Conservation (phyloP, 2,113 vertebrate genomes). For the Osmerus mordax region DNA sequence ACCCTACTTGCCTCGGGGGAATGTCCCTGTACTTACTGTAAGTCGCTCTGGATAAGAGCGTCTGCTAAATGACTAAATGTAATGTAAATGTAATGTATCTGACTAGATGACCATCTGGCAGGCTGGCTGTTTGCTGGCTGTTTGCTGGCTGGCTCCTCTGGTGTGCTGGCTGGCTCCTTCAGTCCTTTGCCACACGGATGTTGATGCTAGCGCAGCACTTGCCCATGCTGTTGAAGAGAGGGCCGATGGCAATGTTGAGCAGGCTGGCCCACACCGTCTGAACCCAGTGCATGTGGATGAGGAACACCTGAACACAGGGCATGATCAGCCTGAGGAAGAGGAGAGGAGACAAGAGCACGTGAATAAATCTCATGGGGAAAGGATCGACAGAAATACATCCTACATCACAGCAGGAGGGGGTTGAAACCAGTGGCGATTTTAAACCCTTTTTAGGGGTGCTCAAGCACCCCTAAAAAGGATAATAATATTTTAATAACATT, state of each 20-base stretch:
- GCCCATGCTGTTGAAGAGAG: conserved; percentile 53
- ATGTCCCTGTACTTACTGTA: too few species aligned
- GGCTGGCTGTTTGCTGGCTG: not conserved
- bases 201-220: conserved; percentile 49
- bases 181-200: conserved; percentile 41
- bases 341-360: not conserved
- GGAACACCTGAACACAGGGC: conserved; percentile 57
- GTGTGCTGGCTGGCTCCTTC: not conserved
- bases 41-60: too few species aligned
- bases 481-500: too few species aligned
- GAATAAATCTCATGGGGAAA: too few species aligned
- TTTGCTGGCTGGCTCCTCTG: not conserved
- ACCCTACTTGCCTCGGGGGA: too few species aligned
- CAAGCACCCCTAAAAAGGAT: too few species aligned
- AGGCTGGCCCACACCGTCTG: conserved; percentile 57
- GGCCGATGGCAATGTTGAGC: conserved; percentile 53
- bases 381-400: too few species aligned
- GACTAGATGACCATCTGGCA: not conserved
- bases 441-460: too few species aligned
- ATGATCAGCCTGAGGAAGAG: conserved; percentile 53
- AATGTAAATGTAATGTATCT: too few species aligned
- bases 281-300: conserved; percentile 65
- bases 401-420: too few species aligned
- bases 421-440: too few species aligned
- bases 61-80: too few species aligned